Conservation (phyloP, 2,113 vertebrate species). For the Athene cunicularia region DNA sequence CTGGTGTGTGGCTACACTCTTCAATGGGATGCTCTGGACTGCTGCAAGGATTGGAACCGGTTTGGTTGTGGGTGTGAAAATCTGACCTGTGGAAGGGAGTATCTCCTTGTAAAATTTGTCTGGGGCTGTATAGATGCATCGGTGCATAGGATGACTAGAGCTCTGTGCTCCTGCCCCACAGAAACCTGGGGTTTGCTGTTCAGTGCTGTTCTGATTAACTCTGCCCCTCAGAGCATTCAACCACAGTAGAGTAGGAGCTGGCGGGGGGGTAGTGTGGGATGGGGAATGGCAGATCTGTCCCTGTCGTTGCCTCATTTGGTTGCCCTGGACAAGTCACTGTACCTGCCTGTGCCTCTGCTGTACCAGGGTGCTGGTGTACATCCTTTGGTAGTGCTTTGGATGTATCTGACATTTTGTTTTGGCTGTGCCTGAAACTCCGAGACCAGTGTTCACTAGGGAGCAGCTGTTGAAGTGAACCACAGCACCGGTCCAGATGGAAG, state of each 20-base stretch:
- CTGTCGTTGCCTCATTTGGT: not conserved
- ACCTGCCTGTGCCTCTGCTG: not conserved
- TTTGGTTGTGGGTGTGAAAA: not conserved
- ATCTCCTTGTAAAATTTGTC: not conserved
- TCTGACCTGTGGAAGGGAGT: fast-evolving
- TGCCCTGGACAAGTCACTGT: not conserved
- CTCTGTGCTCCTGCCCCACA: not conserved
- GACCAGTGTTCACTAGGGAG: not conserved
- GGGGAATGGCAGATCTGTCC: not conserved
- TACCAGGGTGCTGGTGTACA: not conserved
- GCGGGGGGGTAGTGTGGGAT: not conserved
- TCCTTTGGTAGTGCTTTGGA: not conserved
- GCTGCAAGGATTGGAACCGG: not conserved
- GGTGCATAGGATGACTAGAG: not conserved
- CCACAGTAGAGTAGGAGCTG: not conserved
- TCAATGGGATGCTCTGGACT: not conserved
- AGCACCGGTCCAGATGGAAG: not conserved
- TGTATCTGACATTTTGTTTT: not conserved
- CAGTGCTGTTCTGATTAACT: not conserved
- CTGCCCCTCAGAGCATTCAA: not conserved
- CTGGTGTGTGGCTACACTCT: not conserved
- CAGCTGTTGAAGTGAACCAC: not conserved
- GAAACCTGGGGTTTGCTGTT: not conserved
- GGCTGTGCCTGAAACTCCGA: not conserved
- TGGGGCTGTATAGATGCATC: not conserved